Conservation (phyloP, 2,113 vertebrate genomes). For the Pollimyrus isidori region DNA sequence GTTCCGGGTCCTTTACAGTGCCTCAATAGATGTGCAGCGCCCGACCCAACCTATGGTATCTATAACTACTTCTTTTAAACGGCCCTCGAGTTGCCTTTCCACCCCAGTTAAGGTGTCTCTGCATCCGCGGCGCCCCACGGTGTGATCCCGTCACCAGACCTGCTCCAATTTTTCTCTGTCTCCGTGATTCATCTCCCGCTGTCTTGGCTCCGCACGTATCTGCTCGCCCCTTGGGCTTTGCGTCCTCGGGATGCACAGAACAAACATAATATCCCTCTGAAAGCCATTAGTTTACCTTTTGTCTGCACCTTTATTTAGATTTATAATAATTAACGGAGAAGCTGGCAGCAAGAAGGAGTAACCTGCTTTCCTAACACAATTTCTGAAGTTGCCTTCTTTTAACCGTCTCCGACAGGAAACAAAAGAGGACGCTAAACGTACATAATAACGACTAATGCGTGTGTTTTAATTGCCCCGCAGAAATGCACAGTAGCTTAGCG, state of each 20-base stretch:
- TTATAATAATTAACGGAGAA: conserved; percentile 39
- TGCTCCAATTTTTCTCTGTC: conserved; percentile 32
- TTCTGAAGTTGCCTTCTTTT: conserved; percentile 10
- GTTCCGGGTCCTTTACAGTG: conserved; percentile 35
- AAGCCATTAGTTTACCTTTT: conserved; percentile 40
- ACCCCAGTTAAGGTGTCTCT: not conserved
- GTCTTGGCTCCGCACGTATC: conserved; percentile 38
- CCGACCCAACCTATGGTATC: conserved; percentile 28
- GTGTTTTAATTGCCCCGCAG: not conserved
- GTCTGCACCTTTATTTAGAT: conserved; percentile 36
- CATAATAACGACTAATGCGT: not conserved
- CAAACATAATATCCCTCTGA: conserved; percentile 43
- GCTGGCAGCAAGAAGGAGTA: conserved; percentile 24
- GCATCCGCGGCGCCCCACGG: not conserved
- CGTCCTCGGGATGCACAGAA: conserved; percentile 28
- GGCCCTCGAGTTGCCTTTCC: not conserved
- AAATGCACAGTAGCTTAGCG: not conserved
- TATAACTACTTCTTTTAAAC: conserved; percentile 25
- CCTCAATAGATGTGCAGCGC: conserved; percentile 48
- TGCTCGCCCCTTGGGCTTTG: conserved; percentile 40
- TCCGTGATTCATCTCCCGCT: conserved; percentile 41
- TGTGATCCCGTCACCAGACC: conserved; percentile 17
- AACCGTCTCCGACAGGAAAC: conserved; percentile 6
- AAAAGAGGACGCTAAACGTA: not conserved
- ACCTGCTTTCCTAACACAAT: conserved; percentile 25